These are phyloP conservation scores for Myocastor coypus DNA, from an alignment of 2,113 vertebrate species.

Conservation along the genomic window DNA sequence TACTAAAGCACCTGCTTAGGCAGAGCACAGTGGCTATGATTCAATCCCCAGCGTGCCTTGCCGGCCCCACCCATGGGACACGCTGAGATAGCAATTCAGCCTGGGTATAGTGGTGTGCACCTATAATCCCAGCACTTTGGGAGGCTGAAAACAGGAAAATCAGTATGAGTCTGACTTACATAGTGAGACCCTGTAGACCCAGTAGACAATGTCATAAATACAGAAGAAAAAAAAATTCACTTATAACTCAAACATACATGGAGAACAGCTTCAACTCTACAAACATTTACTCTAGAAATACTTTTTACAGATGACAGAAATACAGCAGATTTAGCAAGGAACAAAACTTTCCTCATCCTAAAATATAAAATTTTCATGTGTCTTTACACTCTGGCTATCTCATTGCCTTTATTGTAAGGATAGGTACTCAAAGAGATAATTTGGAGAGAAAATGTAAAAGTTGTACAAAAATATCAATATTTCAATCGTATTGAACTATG, in stretches of 20 bases:
- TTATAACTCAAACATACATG: neutral
- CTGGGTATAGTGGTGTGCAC: too few species aligned
- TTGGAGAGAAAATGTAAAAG: constrained; percentile 60
- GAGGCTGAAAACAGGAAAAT: too few species aligned
- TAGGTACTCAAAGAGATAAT: neutral
- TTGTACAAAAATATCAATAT: constrained; percentile 73
- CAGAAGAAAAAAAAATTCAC: neutral
- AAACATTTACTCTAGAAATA: neutral
- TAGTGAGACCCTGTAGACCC: too few species aligned
- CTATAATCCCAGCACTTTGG: too few species aligned
- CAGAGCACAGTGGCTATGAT: too few species aligned
- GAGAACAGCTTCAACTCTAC: neutral
- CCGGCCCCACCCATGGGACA: too few species aligned
- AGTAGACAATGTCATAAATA: too few species aligned
- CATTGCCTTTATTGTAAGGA: constrained; percentile 23
- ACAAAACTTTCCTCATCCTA: constrained; percentile 35
- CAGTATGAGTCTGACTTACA: too few species aligned
- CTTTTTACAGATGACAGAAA: constrained; percentile 27
- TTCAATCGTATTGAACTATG: constrained; percentile 62
- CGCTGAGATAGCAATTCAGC: too few species aligned
- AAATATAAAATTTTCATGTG: constrained; percentile 34
- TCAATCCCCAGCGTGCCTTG: too few species aligned
- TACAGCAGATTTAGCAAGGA: neutral
- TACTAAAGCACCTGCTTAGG: too few species aligned
- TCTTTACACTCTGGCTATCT: neutral